Conservation (phyloP, 2,888 invertebrate species). For the Leptinotarsa haldemani region DNA sequence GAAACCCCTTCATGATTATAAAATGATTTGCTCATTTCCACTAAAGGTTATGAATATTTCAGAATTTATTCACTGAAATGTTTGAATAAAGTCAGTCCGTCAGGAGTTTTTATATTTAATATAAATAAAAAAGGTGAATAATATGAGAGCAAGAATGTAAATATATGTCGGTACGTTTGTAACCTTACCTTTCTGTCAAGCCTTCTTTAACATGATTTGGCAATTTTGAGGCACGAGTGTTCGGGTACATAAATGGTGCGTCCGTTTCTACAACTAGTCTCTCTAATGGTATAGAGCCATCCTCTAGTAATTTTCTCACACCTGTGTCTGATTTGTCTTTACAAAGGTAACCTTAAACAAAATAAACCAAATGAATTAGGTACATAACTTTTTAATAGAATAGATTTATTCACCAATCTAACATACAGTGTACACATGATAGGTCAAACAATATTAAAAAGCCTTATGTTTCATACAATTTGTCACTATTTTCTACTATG, state of each 20-base stretch:
- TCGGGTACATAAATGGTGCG: constrained; percentile 96
- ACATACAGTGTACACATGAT: no score
- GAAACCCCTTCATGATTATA: no score
- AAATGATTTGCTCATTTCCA: no score
- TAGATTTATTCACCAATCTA: no score
- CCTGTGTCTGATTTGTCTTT: constrained; percentile 95
- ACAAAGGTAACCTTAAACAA: constrained; percentile 22
- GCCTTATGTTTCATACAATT: no score
- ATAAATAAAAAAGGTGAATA: no score
- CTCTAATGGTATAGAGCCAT: constrained; percentile 85
- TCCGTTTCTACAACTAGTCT: constrained; percentile 91
- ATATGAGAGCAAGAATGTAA: background rate
- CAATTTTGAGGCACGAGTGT: constrained; percentile 91
- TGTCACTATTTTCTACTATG: no score
- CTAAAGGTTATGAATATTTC: no score
- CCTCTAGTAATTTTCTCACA: constrained; percentile 84
- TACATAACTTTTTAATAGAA: background rate
- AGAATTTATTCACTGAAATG: no score
- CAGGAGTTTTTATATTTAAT: no score
- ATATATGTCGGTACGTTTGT: background rate
- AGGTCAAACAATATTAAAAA: no score
- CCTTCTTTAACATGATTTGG: constrained; percentile 88
- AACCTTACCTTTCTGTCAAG: constrained; percentile 80
- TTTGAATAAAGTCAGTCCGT: no score
- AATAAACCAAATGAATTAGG: constrained; percentile 18